A percentile compares a stretch with the other conserved stretches of the same genome.
Evolutionary conservation across 2,797 vertebrate species (phyloP).

Genomic region (Neosalanx taihuensis): DNA sequence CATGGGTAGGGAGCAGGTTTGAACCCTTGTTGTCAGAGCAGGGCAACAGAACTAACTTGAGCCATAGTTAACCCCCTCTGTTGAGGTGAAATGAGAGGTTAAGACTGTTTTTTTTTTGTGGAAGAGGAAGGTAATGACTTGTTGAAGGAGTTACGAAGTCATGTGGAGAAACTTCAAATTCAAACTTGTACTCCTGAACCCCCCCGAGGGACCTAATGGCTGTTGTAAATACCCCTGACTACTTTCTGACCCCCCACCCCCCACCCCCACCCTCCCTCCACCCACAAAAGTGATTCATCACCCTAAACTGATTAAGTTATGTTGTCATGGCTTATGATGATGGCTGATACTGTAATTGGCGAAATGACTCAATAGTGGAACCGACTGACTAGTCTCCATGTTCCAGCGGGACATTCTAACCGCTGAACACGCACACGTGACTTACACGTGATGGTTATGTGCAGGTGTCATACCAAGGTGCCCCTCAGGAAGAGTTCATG

Average conservation of each 20-base stretch:
- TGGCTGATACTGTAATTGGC: neutral
- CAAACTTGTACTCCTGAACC: neutral
- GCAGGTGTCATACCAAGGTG: slow-evolving; percentile 29
- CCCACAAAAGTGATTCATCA: neutral
- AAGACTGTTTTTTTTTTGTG: neutral
- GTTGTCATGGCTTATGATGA: no score
- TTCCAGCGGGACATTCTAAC: neutral
- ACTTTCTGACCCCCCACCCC: neutral
- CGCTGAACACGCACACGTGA: neutral
- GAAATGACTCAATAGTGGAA: neutral
- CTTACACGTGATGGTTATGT: slow-evolving; percentile 35
- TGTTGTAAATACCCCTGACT: neutral
- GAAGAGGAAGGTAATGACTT: slow-evolving; percentile 6
- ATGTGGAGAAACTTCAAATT: neutral
- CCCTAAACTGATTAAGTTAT: neutral
- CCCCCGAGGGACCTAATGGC: neutral
- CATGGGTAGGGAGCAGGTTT: neutral
- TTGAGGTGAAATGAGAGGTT: slow-evolving; percentile 1
- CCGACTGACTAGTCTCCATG: neutral
- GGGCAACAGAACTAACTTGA: neutral
- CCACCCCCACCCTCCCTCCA: no score
- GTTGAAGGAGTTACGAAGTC: neutral
- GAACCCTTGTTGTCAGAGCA: neutral
- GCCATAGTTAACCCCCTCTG: neutral
- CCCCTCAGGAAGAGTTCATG: slow-evolving; percentile 10